These are phyloP conservation scores for Paramisgurnus dabryanus DNA, from an alignment of 2,113 vertebrate species.

Conservation along the genomic window DNA sequence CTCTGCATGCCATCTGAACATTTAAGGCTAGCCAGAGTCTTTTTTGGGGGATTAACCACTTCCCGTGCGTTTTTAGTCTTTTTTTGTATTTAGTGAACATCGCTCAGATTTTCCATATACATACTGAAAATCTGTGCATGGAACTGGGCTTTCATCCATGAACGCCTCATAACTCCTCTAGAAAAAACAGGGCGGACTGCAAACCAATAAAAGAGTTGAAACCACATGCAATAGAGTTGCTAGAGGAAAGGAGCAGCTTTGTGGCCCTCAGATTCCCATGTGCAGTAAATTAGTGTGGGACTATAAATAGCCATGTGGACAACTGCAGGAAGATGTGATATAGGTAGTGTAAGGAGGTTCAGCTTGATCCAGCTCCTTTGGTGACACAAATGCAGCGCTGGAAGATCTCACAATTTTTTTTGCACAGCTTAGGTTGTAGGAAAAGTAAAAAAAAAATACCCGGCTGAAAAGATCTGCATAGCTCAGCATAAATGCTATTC, in stretches of 20 bases:
- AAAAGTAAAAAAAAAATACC: no score
- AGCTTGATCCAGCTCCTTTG: slow-evolving; percentile 21
- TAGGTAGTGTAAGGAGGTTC: slow-evolving; percentile 1
- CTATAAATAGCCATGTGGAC: slow-evolving; percentile 48
- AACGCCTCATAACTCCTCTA: slow-evolving; percentile 32
- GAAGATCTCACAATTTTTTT: neutral
- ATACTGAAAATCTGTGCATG: neutral
- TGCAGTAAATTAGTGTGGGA: slow-evolving; percentile 37
- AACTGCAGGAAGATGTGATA: slow-evolving; percentile 42
- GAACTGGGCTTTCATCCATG: slow-evolving; percentile 27
- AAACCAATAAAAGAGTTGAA: slow-evolving; percentile 38
- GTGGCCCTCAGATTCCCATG: slow-evolving; percentile 17
- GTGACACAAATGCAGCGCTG: slow-evolving; percentile 15
- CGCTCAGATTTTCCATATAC: slow-evolving; percentile 10
- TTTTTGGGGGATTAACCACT: slow-evolving; percentile 1
- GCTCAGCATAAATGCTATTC: no score
- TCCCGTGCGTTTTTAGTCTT: neutral
- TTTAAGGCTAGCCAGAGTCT: neutral
- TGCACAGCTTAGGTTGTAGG: no score
- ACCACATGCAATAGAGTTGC: slow-evolving; percentile 33
- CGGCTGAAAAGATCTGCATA: no score
- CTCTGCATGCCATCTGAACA: slow-evolving; percentile 25
- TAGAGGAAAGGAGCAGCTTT: neutral
- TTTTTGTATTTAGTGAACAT: neutral
- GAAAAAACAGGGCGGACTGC: slow-evolving; percentile 13